Evolutionary conservation across 2,797 vertebrate genomes (phyloP), one percentile per base, ranked within the genome.

Genomic region (Thamnophis elegans): DNA sequence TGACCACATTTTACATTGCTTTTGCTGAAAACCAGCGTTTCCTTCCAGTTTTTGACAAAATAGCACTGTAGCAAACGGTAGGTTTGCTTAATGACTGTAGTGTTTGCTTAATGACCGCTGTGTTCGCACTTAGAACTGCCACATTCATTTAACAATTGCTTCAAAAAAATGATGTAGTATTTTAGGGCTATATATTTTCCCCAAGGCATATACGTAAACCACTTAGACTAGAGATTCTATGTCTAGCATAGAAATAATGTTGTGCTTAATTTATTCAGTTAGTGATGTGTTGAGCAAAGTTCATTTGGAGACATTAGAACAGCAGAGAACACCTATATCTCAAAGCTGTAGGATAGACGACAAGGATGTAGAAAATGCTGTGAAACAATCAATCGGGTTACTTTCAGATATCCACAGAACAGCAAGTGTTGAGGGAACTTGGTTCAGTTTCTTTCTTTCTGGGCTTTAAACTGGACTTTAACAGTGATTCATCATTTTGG

Each of bases 391-490:
- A 11, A 59, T 42, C 14, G 59, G 20, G 5, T 42, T 87, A 65
- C 36, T 78, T 32, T 78, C 89, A 88, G 42, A 54, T 28, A 88
- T 53, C 89, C 18, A 87, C 36, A 36, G n/a, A 56, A 90, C 26
- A 87, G 28, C 85, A 93, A 78, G 5, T 91, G 62, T 54, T 58
- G 62, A 62, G 91, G 62, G n/a, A 88, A 60, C 9, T 60, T 26
- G 32, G 47, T 62, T 58, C 51, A 91, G n/a, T 85, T 88, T 93
- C 20, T 58, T 26, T 87, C 16, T 36, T 85, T 85, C 47, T 62
- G 51, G 58, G 28, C 58, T 91, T 85, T 88, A 89, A 47, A 65
- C 92, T 89, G 92, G 92, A 93, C 92, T 93, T 93, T 26, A 91
- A 42, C 54, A 51, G 22, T 89, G 86, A 93, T 91, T 93, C 86